These are phyloP conservation scores for Percina caprodes DNA, from an alignment of 2,113 vertebrate genomes.

Conservation along the genomic window DNA sequence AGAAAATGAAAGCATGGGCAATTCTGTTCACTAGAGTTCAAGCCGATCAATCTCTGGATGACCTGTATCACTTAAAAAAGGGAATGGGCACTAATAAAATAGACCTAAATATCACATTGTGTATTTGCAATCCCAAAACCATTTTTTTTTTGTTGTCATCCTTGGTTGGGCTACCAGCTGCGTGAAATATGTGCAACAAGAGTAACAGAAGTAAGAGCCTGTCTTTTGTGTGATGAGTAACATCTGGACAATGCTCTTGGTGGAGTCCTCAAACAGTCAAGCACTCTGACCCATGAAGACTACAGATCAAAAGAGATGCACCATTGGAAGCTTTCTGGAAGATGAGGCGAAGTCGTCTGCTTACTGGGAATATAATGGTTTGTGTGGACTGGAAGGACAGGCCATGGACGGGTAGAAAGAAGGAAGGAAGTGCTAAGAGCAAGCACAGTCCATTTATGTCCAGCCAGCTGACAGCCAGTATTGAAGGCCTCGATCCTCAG, in stretches of 20 bases:
- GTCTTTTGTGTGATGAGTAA: constrained; percentile 50
- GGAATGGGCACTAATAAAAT: constrained; percentile 57
- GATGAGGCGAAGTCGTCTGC: constrained; percentile 57
- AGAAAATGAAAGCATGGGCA: constrained; percentile 23
- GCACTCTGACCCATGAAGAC: constrained; percentile 43
- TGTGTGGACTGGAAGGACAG: constrained; percentile 47
- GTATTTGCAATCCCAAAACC: constrained; percentile 61
- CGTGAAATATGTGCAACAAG: constrained; percentile 42
- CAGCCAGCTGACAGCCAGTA: constrained; percentile 73
- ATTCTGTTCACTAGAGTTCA: constrained; percentile 44
- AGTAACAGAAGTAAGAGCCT: constrained; percentile 46
- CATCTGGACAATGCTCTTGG: constrained; percentile 39
- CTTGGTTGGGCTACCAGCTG: constrained; percentile 53
- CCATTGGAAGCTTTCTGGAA: constrained; percentile 74
- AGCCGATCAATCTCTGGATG: constrained; percentile 71
- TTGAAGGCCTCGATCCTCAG: constrained; percentile 87
- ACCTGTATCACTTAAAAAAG: constrained; percentile 44
- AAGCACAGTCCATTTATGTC: constrained; percentile 87
- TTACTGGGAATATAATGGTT: constrained; percentile 56
- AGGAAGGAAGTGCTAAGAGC: constrained; percentile 75
- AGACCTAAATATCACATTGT: constrained; percentile 64
- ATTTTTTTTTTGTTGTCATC: constrained; percentile 16
- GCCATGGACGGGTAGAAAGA: constrained; percentile 34
- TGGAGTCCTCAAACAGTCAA: constrained; percentile 41
- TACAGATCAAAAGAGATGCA: constrained; percentile 66